Evolutionary conservation across 2,797 vertebrate species (phyloP).

Genomic region (Meda fulgida): DNA sequence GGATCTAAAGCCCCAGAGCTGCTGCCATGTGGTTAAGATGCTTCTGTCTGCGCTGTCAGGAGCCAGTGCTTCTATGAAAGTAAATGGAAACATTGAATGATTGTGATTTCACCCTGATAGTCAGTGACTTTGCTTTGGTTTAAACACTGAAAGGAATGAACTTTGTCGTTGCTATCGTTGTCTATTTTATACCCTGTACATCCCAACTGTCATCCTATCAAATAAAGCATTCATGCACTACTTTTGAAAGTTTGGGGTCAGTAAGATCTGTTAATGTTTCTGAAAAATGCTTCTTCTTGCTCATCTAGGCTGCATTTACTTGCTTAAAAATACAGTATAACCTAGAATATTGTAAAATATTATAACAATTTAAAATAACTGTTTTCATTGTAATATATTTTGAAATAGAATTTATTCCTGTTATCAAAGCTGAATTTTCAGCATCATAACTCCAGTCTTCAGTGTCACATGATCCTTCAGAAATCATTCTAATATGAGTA

Average conservation of each 20-base stretch:
- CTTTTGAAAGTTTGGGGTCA: neutral
- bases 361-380: neutral
- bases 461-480: conserved; percentile 2
- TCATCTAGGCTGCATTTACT: neutral
- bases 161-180: neutral
- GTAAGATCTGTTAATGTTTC: neutral
- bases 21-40: conserved; percentile 52
- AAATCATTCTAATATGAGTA: neutral
- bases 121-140: conserved; percentile 32
- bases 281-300: neutral
- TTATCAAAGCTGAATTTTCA: neutral
- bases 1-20: conserved; percentile 57
- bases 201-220: neutral
- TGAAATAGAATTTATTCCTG: neutral
- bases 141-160: neutral
- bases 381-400: neutral
- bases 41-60: conserved; percentile 36
- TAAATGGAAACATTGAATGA: conserved; percentile 37
- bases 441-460: neutral
- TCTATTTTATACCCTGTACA: neutral
- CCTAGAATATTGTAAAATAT: neutral
- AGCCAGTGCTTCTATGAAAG: conserved; percentile 41
- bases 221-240: neutral
- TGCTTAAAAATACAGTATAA: neutral
- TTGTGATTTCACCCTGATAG: conserved; percentile 23